Percentiles rank a stretch among this genome's conserved stretches.
phyloP scores from a whole-genome alignment of 2,797 vertebrate species.

The Tangara arthus region DNA sequence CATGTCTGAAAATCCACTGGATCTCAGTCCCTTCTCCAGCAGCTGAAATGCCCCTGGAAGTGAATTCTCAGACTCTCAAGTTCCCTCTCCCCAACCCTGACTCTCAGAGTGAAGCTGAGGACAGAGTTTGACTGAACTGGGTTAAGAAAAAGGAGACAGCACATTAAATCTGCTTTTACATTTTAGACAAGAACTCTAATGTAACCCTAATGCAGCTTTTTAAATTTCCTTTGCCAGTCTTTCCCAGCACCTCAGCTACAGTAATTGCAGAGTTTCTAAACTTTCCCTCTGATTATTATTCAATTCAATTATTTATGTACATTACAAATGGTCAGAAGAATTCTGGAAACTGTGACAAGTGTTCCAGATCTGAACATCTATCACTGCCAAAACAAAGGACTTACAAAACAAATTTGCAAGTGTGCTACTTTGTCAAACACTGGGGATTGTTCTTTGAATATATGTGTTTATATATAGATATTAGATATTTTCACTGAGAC shows the following conservation, averaged over 20 bases:
- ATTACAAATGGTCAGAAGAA: slow-evolving; percentile 34
- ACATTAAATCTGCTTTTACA: background rate
- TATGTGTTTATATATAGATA: slow-evolving; percentile 29
- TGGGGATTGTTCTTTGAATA: background rate
- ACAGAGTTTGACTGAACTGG: slow-evolving; percentile 28
- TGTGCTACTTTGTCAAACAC: background rate
- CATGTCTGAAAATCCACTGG: background rate
- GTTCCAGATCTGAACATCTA: slow-evolving; percentile 25
- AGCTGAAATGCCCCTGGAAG: background rate
- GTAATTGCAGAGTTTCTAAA: slow-evolving; percentile 33
- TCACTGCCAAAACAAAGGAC: slow-evolving; percentile 40
- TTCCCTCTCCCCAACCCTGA: background rate
- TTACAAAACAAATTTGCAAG: slow-evolving; percentile 13
- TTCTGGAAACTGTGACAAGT: slow-evolving; percentile 30
- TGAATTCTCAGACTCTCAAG: background rate
- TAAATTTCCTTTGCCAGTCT: background rate
- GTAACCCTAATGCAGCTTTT: slow-evolving; percentile 23
- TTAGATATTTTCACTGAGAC: slow-evolving; percentile 24
- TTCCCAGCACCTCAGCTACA: slow-evolving; percentile 13
- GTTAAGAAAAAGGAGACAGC: background rate
- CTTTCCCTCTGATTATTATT: slow-evolving; percentile 41
- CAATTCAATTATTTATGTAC: slow-evolving; percentile 51
- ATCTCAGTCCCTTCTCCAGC: no score
- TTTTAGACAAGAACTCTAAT: background rate
- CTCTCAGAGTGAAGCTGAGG: background rate